A percentile compares a stretch with the other conserved stretches of the same genome.
Evolutionary conservation across 2,888 invertebrate species (phyloP).

Genomic region (Chrysotoxum bicinctum): DNA sequence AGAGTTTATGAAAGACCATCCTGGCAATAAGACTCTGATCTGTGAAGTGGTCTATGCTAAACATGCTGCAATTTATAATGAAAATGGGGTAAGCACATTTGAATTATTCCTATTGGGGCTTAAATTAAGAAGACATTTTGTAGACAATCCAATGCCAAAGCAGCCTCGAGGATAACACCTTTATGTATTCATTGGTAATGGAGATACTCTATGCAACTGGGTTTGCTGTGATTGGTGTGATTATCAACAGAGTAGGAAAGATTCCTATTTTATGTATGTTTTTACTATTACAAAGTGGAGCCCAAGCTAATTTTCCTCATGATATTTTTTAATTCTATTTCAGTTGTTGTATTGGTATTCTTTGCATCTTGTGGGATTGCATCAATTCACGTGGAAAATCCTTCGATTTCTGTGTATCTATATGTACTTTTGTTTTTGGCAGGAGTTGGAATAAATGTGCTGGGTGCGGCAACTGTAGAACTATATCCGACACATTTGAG

Average conservation of each 20-base stretch:
- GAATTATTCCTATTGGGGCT: not conserved
- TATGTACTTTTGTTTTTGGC: conserved; percentile 75
- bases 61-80: conserved; percentile 68
- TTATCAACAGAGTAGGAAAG: conserved; percentile 78
- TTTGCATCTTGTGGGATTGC: conserved; percentile 75
- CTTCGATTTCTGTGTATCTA: conserved; percentile 76
- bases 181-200: conserved; percentile 76
- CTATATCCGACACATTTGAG: conserved; percentile 79
- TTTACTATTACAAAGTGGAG: not conserved
- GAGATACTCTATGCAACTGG: conserved; percentile 76
- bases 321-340: conserved; percentile 14
- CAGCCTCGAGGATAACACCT: conserved; percentile 76
- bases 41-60: conserved; percentile 76
- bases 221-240: conserved; percentile 77
- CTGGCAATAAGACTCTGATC: conserved; percentile 74
- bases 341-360: conserved; percentile 74
- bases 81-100: conserved; percentile 67
- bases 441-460: conserved; percentile 76
- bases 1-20: conserved; percentile 75
- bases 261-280: conserved; percentile 76
- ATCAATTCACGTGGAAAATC: conserved; percentile 74
- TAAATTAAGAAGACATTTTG: not conserved
- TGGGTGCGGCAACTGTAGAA: conserved; percentile 78
- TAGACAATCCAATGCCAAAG: conserved; percentile 73
- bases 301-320: not conserved